Base-by-base conservation (phyloP, 2,113 vertebrate genomes). In the Pagrus major region DNA sequence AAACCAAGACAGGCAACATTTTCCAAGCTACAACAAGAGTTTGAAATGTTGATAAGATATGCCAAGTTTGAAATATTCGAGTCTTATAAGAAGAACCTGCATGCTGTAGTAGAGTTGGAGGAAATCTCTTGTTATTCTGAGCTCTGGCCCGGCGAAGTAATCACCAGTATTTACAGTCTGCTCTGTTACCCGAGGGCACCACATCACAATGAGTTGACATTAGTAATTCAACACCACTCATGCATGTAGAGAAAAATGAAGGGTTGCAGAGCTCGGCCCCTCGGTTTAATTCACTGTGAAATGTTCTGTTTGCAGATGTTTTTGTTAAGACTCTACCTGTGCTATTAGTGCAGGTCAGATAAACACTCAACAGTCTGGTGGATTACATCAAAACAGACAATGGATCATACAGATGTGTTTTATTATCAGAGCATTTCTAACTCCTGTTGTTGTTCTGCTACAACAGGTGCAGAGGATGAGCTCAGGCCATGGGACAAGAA, bases 401-500 rank as follows among this genome's bases (percentile, higher is more conserved):
- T 46, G 7, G 14, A 9, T 64, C 12, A 67, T 65, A 9, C n/a
- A 46, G n/a, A 15, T 31, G 5, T 33, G 9, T 54, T 51, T 63
- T 49, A 63, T 56, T 42, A 61, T 68, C 46, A 15, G 41, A 39
- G 16, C 3, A 35, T 37, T 21, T 82, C 31, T 66, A 59, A 67
- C 25, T 58, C 20, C 33, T 79, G 0, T 25, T 71, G 23, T 71
- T 69, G 52, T 41, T 67, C 12, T 54, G 1, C 6, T 23, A 37
- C 66, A 68, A 54, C 64, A 84, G 12, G 66, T 56, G 16, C 21
- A 55, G 80, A 98, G 86, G 91, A 98, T 98, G 97, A 97, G 77
- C 88, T 93, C 93, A 59, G 92, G 83, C 67, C 95, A 76, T 25
- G 90, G 89, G 52, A 27, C 80, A 20, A 91, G 80, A 76, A 92